Base-by-base conservation (phyloP, 2,888 invertebrate species). In the Tetragnatha montana region DNA sequence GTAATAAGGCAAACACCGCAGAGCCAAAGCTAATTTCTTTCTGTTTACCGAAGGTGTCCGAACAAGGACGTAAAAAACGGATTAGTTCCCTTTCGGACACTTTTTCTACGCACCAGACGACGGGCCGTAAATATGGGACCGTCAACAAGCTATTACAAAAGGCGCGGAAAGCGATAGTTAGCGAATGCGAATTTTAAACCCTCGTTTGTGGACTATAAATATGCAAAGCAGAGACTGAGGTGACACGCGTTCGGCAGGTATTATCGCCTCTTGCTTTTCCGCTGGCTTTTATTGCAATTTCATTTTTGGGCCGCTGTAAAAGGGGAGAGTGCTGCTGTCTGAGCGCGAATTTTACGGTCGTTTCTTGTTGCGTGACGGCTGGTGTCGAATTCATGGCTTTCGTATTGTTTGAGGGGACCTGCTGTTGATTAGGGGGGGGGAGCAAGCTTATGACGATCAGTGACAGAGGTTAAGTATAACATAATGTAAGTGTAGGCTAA, bases 161-260 rank as follows among this genome's bases (percentile, higher is more conserved):
- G 47, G 69, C 73, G 17, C 47, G 47, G 60, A 76, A 73, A 71
- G 60, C 50, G 74, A 84, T 81, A 89, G 88, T 81, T 89, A 84
- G 75, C 75, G 81, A 89, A 82, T 84, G 84, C 82, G 88, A 89
- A 84, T 81, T 89, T 89, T 81, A 89, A 84, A 84, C 69, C 84
- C 84, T 81, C 84, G 70, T 89, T 89, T 84, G 84, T 22, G 88
- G 88, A 84, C 70, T 81, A 81, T 89, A 89, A 89, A 89, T 84
- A 89, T 89, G 88, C 84, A 84, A 89, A 88, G 74, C 80, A 88
- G 88, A 69, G 51, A 80, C 84, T 49, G 50, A 75, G 79, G 80
- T 89, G 88, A 84, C 88, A 84, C 84, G 88, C 84, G 70, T 69
- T 35, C 19, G 74, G 51, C 49, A 50, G 22, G 75, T 69, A 84